Percentiles rank a stretch among this genome's conserved stretches.
phyloP scores from a whole-genome alignment of 2,888 invertebrate species.

The Euplexia lucipara region DNA sequence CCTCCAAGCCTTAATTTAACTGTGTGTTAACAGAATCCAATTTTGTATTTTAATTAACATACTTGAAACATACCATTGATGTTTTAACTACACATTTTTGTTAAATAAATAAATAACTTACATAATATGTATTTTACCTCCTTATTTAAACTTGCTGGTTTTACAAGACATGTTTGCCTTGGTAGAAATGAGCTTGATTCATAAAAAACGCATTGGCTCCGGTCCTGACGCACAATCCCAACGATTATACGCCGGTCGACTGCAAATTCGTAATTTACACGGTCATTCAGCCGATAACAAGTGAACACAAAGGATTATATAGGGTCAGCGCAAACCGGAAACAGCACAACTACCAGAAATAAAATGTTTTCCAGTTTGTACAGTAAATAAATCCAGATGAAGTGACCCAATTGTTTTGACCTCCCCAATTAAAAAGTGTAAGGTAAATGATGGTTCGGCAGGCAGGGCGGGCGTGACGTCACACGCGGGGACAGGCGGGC shows the following conservation, averaged over 20 bases:
- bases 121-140: constrained; percentile 5
- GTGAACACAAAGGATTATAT: constrained; percentile 50
- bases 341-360: constrained; percentile 67
- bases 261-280: constrained; percentile 50
- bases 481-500: constrained; percentile 73
- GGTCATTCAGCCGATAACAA: constrained; percentile 46
- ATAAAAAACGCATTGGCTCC: constrained; percentile 14
- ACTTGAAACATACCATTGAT: constrained; percentile 20
- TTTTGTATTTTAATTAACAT: constrained; percentile 16
- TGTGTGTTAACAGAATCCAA: constrained; percentile 10
- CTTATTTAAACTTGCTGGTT: background rate
- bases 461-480: constrained; percentile 77
- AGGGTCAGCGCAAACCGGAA: constrained; percentile 68
- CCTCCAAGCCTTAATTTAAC: constrained; percentile 22
- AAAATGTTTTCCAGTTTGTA: constrained; percentile 73
- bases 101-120: constrained; percentile 27
- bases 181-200: background rate
- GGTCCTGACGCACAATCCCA: constrained; percentile 11
- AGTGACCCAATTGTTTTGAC: constrained; percentile 89
- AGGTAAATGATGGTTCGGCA: constrained; percentile 83
- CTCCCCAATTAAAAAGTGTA: constrained; percentile 90
- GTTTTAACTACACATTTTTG: constrained; percentile 10
- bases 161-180: background rate
- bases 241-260: constrained; percentile 9
- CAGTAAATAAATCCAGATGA: constrained; percentile 81